Percentiles rank a stretch among this genome's conserved stretches.
Evolutionary conservation across 2,113 vertebrate genomes (phyloP).

Genomic region (Carassius carassius): DNA sequence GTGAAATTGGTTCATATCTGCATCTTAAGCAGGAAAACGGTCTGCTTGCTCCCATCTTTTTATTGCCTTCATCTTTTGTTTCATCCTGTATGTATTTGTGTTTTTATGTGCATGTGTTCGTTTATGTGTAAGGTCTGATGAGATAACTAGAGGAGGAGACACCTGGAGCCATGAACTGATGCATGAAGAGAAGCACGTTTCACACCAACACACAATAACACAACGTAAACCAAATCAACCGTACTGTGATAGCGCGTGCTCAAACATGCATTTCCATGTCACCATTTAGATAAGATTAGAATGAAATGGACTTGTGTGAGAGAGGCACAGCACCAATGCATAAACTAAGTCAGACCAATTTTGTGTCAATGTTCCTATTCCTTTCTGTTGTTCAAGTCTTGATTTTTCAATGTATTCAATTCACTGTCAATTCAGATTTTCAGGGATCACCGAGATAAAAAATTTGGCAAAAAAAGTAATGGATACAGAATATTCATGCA

Average conservation of each 20-base stretch:
- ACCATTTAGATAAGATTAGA: not conserved
- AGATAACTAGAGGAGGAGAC: conserved; percentile 34
- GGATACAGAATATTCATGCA: not conserved
- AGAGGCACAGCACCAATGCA: no score
- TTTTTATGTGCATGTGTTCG: not conserved
- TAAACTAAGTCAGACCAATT: not conserved
- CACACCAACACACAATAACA: conserved; percentile 2
- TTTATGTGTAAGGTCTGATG: not conserved
- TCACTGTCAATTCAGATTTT: not conserved
- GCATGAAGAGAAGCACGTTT: conserved; percentile 20
- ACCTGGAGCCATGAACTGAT: conserved; percentile 28
- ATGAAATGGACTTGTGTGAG: conserved; percentile 1
- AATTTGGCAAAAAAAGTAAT: no score
- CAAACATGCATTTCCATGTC: conserved; percentile 27
- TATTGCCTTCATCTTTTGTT: not conserved
- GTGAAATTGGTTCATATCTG: conserved; percentile 21
- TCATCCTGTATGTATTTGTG: not conserved
- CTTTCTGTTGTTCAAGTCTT: not conserved
- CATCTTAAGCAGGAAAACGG: conserved; percentile 6
- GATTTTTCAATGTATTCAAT: not conserved
- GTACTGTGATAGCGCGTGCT: not conserved
- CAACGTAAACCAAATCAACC: not conserved
- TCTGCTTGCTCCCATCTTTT: not conserved
- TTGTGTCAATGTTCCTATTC: not conserved
- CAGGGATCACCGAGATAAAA: not conserved